Conservation (phyloP, 2,797 vertebrate species). For the Melanotaenia maccullochi region DNA sequence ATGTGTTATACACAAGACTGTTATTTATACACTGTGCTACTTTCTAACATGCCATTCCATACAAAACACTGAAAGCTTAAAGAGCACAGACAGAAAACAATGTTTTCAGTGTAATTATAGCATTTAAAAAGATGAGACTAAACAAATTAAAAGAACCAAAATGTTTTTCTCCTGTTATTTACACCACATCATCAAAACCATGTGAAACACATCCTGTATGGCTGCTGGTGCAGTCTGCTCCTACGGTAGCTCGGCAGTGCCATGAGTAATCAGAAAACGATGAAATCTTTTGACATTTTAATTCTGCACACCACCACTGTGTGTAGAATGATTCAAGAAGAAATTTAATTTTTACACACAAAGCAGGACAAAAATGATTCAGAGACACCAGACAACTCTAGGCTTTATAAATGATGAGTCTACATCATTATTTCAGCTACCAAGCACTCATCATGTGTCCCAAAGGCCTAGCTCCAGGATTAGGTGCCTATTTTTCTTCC, state of each 20-base stretch:
- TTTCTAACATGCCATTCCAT: not conserved
- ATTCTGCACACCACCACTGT: not conserved
- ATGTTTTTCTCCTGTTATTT: not conserved
- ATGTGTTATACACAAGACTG: not conserved
- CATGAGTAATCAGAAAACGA: no score
- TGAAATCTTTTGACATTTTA: not conserved
- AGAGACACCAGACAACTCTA: not conserved
- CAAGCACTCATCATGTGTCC: not conserved
- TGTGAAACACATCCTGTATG: not conserved
- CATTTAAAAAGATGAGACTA: not conserved
- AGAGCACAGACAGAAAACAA: not conserved
- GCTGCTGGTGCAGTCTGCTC: not conserved
- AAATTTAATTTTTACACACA: not conserved
- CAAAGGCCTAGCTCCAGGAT: not conserved
- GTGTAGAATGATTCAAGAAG: not conserved
- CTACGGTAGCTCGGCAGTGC: not conserved
- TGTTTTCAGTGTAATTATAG: not conserved
- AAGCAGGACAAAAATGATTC: not conserved
- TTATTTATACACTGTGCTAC: no score
- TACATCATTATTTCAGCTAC: not conserved
- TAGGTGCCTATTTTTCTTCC: not conserved
- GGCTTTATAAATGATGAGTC: not conserved
- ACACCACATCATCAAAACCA: not conserved
- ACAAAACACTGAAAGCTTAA: not conserved
- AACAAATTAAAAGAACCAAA: not conserved